Base-by-base conservation (phyloP, 2,113 vertebrate genomes). In the Mesitornis unicolor region DNA sequence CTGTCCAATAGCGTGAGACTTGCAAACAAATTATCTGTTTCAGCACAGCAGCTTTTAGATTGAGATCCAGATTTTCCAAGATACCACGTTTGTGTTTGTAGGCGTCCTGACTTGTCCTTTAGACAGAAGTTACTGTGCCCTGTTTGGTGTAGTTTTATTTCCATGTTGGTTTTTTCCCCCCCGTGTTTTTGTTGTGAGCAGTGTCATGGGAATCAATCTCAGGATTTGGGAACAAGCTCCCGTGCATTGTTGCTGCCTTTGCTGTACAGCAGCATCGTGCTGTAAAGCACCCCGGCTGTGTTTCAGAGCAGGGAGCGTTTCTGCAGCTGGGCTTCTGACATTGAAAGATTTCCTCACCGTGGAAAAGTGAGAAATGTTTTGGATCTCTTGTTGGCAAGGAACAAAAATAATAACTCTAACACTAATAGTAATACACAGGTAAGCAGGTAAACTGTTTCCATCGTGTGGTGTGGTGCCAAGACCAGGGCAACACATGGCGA, bases 401-500 rank as follows among this genome's bases (percentile, higher is more conserved):
- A 12, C 43, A 33, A 45, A 11, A 53, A n/a, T n/a, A n/a, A n/a
- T n/a, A n/a, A n/a, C n/a, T n/a, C n/a, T n/a, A n/a, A n/a, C n/a
- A n/a, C n/a, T n/a, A n/a, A n/a, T n/a, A n/a, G n/a, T n/a, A 11
- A 18, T 9, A 38, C 31, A 51, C 2, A 3, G 36, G 18, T 33
- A 54, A 71, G 16, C 11, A 63, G 38, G 35, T 36, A 50, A 81
- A 54, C 16, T 40, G 4, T 29, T 68, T 54, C 69, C 17, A 47
- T 47, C 18, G 18, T 40, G 14, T 38, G 38, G 16, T 6, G 7
- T 36, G 26, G 3, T 61, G 17, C 35, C 38, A 69, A 56, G 13
- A 43, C 42, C n/a, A 35, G 21, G 47, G 38, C 10, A 16, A 29
- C 0, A 0, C 36, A 64, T 15, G 67, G 22, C 0, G 0, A 53